Conservation (phyloP, 1,140 invertebrate species). For the Papilio polyxenes region DNA sequence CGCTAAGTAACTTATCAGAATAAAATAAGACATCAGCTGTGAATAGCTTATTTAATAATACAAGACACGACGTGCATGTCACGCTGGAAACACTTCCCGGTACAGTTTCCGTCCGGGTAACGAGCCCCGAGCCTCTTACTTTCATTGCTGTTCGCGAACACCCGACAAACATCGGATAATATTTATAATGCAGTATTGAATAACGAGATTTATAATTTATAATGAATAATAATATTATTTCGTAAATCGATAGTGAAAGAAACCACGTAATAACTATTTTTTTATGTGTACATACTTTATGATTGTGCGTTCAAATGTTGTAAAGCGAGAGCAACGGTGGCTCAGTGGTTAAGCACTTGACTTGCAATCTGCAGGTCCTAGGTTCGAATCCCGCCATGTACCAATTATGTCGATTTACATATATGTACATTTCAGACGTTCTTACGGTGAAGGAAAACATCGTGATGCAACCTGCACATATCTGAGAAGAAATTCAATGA, state of each 20-base stretch:
- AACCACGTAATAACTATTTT: no score
- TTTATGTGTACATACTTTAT: no score
- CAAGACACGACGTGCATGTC: background rate
- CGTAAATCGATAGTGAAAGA: background rate
- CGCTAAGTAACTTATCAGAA: background rate
- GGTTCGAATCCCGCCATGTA: no score
- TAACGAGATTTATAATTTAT: background rate
- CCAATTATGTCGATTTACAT: no score
- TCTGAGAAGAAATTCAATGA: no score
- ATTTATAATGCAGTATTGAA: background rate
- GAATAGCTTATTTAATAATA: background rate
- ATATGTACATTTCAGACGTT: no score
- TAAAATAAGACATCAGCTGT: background rate
- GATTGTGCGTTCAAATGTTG: no score
- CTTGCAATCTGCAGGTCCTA: no score
- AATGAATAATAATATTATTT: background rate
- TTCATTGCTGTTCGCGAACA: conserved; percentile 25
- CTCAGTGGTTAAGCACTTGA: no score
- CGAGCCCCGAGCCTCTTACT: conserved; percentile 46
- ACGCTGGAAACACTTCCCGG: conserved; percentile 42
- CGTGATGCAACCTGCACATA: no score
- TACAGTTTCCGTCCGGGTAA: conserved; percentile 38
- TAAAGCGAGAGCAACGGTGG: no score
- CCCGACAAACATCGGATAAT: background rate
- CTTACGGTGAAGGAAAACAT: no score